Base-by-base conservation (phyloP, 1,140 invertebrate genomes). In the Pseudomyrmex concolor region DNA sequence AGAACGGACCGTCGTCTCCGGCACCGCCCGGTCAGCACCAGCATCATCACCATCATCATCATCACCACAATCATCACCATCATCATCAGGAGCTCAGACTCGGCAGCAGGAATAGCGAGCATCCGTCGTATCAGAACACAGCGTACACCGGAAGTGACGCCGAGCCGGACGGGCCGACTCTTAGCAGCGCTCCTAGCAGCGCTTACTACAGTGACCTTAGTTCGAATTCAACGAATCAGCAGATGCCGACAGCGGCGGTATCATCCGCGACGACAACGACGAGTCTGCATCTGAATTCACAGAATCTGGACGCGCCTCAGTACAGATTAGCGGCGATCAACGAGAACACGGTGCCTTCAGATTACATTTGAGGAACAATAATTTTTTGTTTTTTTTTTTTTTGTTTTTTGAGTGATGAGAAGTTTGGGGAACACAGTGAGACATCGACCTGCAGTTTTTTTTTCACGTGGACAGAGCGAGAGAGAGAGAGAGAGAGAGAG, bases 111-210 rank as follows among this genome's bases (percentile, higher is more conserved):
- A 62, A 91, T 93, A 94, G 94, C 19, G 95, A 95, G 19, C 95
- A 93, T 57, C 96, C 96, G 4, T 96, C 96, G 9, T 96, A 96
- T 87, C 96, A 96, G 89, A 96, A 96, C 91, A 96, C 96, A 2
- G 96, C 95, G 13, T 96, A 96, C 91, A 96, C 95, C 83, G 95
- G 95, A 85, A 95, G 95, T 87, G 95, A 96, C 90, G 94, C 94
- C 43, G 96, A 96, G 84, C 96, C 96, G 34, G 96, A 96, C 85
- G 95, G 95, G 17, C 95, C 95, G 54, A 95, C 95, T 68, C 84
- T 94, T 5, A 96, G 95, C 72, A 96, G 96, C 76, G 96, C 96
- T 2, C 96, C 96, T 12, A 96, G 96, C 88, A 96, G 96, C 91
- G 96, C 96, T 5, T 96, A 96, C 89, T 96, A 96, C 91, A 96